Base-by-base conservation (phyloP, 2,797 vertebrate genomes). In the Gobionotothen gibberifrons region DNA sequence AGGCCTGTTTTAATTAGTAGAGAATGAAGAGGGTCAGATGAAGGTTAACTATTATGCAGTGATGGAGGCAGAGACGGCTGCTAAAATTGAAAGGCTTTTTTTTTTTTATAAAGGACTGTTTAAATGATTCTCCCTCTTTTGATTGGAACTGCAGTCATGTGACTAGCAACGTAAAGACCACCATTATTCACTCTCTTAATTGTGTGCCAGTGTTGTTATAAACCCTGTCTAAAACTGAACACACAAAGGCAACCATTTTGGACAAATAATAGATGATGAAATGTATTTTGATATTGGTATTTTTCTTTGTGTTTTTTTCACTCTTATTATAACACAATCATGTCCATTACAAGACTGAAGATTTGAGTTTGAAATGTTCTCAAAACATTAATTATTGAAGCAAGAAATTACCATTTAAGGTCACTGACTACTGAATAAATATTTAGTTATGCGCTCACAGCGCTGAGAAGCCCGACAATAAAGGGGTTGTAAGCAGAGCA, bases 1-100 rank as follows among this genome's bases (percentile, higher is more conserved):
- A 78, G 49, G 49, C 49, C 42, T 67, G 56, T 73, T 76, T 86
- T 82, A 81, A 87, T 87, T 82, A 79, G 67, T 10, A 40, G 29
- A 57, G 36, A n/a, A 52, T 29, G 36, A 75, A 66, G 17, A 32
- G 44, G 55, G 73, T 81, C 59, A 60, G 65, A 76, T 64, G 73
- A 84, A 79, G 72, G 80, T 82, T 69, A 84, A 75, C 48, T 60
- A 12, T 69, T 73, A 58, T 83, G 72, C 47, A 80, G 56, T 19
- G 21, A 61, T 53, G 61, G 40, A 46, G 54, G 57, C 53, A 36
- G 32, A 69, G 61, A 63, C 12, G 22, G 54, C 63, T 73, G 26
- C 16, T 43, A 22, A 19, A 44, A 69, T n/a, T 55, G 32, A 67
- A 44, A 22, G 58, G 19, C 26, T 32, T 67, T 36, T 32, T 67